Conservation (phyloP, 2,113 vertebrate genomes). For the Tetrao urogallus region DNA sequence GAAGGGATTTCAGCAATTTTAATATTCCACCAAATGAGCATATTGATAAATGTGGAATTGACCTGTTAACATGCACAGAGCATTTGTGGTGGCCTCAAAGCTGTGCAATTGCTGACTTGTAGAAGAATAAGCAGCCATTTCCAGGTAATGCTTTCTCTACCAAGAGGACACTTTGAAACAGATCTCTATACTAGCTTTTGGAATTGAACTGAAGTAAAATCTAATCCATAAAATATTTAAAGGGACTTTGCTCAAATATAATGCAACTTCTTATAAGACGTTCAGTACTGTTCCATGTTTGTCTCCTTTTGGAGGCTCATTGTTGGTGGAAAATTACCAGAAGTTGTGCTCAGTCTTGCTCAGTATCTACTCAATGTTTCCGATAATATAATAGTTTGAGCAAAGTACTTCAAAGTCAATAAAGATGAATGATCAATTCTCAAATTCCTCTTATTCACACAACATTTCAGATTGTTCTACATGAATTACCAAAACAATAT, state of each 20-base stretch:
- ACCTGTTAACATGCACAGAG: constrained; percentile 37
- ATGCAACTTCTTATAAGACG: background rate
- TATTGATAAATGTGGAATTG: background rate
- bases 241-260: background rate
- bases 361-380: background rate
- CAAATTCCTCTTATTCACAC: constrained; percentile 37
- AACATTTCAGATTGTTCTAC: constrained; percentile 48
- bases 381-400: constrained; percentile 16
- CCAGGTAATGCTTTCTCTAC: background rate
- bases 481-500: constrained; percentile 65
- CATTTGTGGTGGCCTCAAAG: background rate
- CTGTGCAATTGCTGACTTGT: background rate
- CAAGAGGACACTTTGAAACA: background rate
- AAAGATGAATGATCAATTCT: background rate
- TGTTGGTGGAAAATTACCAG: constrained; percentile 43
- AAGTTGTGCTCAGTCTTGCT: constrained; percentile 14
- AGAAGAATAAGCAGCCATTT: constrained; percentile 23
- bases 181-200: background rate
- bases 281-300: background rate
- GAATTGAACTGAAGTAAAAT: constrained; percentile 22
- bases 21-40: background rate
- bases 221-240: background rate
- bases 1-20: constrained; percentile 17
- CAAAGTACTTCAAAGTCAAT: constrained; percentile 45
- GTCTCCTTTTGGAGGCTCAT: background rate